These are phyloP conservation scores for Sebastes taczanowskii DNA, from an alignment of 2,797 vertebrate genomes.

Conservation along the genomic window DNA sequence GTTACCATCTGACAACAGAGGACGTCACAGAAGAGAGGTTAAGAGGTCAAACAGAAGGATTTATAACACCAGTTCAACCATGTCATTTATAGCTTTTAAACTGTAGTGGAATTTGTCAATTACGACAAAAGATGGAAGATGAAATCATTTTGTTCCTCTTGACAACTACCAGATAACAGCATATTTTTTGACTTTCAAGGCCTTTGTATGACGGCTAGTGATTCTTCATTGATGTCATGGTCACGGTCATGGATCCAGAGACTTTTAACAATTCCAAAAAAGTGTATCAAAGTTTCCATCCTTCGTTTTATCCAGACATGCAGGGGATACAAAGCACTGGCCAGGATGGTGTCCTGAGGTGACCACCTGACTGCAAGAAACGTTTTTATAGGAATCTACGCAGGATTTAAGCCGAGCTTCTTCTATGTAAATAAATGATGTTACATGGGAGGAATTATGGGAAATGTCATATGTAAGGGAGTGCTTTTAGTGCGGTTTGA, in stretches of 20 bases:
- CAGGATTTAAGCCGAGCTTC: not conserved
- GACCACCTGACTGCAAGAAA: not conserved
- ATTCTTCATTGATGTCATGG: not conserved
- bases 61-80: not conserved
- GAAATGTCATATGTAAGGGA: not conserved
- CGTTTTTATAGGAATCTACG: not conserved
- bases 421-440: not conserved
- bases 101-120: not conserved
- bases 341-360: not conserved
- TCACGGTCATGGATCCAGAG: not conserved
- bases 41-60: slow-evolving; percentile 1
- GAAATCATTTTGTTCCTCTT: not conserved
- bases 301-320: not conserved
- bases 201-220: not conserved
- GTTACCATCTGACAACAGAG: slow-evolving; percentile 3
- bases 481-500: not conserved
- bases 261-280: not conserved
- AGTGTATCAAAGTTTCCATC: not conserved
- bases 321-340: not conserved
- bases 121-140: not conserved
- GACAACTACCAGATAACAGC: not conserved
- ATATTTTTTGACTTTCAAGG: not conserved
- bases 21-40: not conserved
- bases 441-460: not conserved
- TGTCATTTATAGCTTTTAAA: not conserved